A percentile compares a stretch with the other conserved stretches of the same genome.
phyloP scores from a whole-genome alignment of 2,797 vertebrate genomes.

The Falco biarmicus region DNA sequence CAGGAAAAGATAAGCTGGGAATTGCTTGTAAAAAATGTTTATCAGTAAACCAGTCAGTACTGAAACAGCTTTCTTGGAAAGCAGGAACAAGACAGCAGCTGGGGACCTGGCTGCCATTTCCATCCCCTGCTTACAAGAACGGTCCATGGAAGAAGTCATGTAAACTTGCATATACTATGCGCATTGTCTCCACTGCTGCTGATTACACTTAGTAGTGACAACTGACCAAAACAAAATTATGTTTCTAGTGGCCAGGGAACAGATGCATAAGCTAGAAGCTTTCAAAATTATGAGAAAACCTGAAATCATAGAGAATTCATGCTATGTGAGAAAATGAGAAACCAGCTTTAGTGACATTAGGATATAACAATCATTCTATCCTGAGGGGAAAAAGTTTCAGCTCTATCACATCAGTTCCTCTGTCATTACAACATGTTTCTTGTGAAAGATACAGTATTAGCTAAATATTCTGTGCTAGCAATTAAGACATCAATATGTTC shows the following conservation, averaged over 20 bases:
- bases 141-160: not conserved
- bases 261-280: not conserved
- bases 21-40: not conserved
- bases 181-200: not conserved
- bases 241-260: not conserved
- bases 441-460: not conserved
- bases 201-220: not conserved
- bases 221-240: not conserved
- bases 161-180: not conserved
- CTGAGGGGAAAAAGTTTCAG: not conserved
- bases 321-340: not conserved
- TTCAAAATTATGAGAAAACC: not conserved
- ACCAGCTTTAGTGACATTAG: not conserved
- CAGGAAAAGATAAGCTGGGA: not conserved
- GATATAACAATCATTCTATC: not conserved
- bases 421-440: not conserved
- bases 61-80: not conserved
- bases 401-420: not conserved
- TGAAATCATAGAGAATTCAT: not conserved
- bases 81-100: not conserved
- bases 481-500: conserved; percentile 35
- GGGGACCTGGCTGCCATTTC: not conserved
- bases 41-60: not conserved
- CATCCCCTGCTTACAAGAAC: not conserved
- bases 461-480: not conserved